A percentile compares a stretch with the other conserved stretches of the same genome.
These are phyloP conservation scores for Neocrepidodera transversa DNA, from an alignment of 2,888 invertebrate species.

Conservation along the genomic window DNA sequence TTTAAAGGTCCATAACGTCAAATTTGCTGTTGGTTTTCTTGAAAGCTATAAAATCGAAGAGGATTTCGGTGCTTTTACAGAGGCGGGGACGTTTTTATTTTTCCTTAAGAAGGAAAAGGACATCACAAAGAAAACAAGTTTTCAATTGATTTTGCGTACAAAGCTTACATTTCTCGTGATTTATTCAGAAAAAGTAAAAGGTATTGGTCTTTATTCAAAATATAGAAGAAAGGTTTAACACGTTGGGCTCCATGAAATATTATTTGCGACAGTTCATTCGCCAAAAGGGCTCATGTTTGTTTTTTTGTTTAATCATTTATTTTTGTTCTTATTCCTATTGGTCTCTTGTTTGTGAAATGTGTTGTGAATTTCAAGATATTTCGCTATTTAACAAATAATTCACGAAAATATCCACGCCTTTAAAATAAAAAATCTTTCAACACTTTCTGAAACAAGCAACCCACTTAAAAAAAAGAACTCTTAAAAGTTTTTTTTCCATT, in stretches of 20 bases:
- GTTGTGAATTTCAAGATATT: neutral
- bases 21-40: slow-evolving; percentile 37
- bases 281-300: no score
- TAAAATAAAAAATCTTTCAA: slow-evolving; percentile 5
- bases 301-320: no score
- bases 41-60: slow-evolving; percentile 41
- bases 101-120: no score
- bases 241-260: neutral
- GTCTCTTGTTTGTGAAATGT: no score
- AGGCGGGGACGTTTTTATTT: slow-evolving; percentile 12
- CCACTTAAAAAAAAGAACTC: slow-evolving; percentile 5
- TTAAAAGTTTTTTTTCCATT: slow-evolving; percentile 43
- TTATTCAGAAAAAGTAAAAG: neutral
- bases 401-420: neutral
- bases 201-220: neutral
- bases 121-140: no score
- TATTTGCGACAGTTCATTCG: neutral
- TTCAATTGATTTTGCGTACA: no score
- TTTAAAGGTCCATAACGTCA: slow-evolving; percentile 42
- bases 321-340: no score
- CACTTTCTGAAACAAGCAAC: neutral
- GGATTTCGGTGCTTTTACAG: slow-evolving; percentile 29
- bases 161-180: neutral
- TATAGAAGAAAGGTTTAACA: no score
- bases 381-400: neutral